Evolutionary conservation across 2,113 vertebrate genomes (phyloP), one percentile per base, ranked within the genome.

Genomic region (Crotalus helleri): DNA sequence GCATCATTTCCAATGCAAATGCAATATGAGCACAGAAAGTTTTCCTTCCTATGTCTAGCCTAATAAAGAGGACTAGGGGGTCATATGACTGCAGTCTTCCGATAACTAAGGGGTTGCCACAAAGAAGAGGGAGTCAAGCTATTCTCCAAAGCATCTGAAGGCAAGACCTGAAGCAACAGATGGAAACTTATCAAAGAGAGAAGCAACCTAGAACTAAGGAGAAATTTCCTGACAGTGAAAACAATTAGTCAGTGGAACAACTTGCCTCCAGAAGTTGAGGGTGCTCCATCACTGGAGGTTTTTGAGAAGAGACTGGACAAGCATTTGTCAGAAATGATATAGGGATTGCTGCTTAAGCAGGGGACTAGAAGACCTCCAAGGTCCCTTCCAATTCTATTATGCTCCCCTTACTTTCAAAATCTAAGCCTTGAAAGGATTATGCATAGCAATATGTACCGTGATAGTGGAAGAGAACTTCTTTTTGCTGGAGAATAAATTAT

Each of bases 401-500:
- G 81, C 91, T 97, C 95, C 81, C 69, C 85, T 54, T 46, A 24
- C 94, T 96, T 96, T 96, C 93, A 96, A 91, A 97, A 97, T 97
- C 96, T 97, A 96, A 93, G 93, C 91, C 93, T 95, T 87, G 94
- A 95, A 91, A 94, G 95, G 94, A 92, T 96, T 96, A 96, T 89
- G 95, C 95, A 94, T 87, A 92, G 94, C 93, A 95, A 2, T 44
- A 95, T 95, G 96, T 0, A 17, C 12, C n/a, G 0, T 69, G 91
- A 95, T 2, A 33, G 93, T 94, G 94, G 87, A 1, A 95, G 94
- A 97, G 94, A 97, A 98, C 98, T 97, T 97, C 97, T 97, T 97
- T 97, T 97, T 96, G 94, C 96, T 95, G 95, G 97, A 94, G 97
- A 96, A 96, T 93, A 96, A 98, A 97, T 97, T 97, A 97, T 95